phyloP scores from a whole-genome alignment of 2,113 vertebrate species.

The Bothrops jararaca region DNA sequence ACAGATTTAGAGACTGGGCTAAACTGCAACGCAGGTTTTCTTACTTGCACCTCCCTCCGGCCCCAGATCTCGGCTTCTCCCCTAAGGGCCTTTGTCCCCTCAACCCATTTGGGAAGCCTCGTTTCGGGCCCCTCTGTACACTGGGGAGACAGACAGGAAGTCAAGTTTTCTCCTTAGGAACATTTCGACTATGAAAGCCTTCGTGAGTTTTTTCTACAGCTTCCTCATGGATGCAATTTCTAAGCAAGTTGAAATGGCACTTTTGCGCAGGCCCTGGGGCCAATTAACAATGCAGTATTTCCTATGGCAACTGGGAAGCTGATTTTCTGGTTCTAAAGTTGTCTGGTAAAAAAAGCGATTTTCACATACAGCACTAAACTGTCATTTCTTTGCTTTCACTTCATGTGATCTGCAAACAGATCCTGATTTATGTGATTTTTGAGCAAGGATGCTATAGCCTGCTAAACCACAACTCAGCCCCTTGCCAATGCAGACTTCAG shows the following conservation, averaged over 20 bases:
- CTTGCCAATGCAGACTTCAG: neutral
- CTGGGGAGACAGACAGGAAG: neutral
- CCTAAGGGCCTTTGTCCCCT: neutral
- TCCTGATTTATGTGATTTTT: neutral
- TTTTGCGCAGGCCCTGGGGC: neutral
- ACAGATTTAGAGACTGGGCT: neutral
- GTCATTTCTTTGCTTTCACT: neutral
- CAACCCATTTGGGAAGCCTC: neutral
- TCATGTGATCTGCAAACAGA: neutral
- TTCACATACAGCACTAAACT: neutral
- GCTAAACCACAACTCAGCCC: neutral
- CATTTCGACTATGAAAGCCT: neutral
- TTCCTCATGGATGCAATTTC: neutral
- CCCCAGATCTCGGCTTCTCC: neutral
- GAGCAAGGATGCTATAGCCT: neutral
- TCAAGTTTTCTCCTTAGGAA: neutral
- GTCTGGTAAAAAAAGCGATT: neutral
- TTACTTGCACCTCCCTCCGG: neutral
- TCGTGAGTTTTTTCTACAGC: neutral
- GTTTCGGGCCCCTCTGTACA: neutral
- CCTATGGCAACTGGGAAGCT: neutral
- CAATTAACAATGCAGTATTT: neutral
- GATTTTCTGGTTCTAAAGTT: neutral
- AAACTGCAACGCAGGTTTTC: neutral
- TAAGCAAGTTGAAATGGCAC: neutral